Evolutionary conservation across 2,888 invertebrate species (phyloP).

Genomic region (Biston stratarius): DNA sequence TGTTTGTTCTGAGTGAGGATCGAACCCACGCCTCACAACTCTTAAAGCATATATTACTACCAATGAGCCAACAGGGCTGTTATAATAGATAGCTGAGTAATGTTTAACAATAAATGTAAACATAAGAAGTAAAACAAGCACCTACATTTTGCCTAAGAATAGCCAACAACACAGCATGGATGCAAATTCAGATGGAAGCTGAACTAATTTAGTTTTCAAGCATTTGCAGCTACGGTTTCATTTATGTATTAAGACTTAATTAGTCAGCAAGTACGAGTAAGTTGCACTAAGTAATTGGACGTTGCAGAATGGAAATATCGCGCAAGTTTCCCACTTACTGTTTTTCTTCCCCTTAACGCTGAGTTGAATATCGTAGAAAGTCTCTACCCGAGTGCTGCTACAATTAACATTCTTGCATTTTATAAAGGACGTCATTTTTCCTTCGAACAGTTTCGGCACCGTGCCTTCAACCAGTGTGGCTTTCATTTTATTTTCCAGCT

Average conservation of each 20-base stretch:
- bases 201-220: neutral
- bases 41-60: too few species aligned
- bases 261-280: constrained; percentile 7
- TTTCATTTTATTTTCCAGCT: constrained; percentile 99
- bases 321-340: constrained; percentile 86
- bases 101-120: too few species aligned
- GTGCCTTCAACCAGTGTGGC: constrained; percentile 98
- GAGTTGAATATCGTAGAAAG: constrained; percentile 99
- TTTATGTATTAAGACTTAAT: constrained; percentile 5
- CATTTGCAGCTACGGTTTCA: neutral
- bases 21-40: too few species aligned
- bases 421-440: constrained; percentile 99
- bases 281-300: constrained; percentile 39
- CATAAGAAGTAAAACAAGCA: too few species aligned
- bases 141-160: neutral
- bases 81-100: too few species aligned
- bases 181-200: neutral
- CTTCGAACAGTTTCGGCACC: constrained; percentile 95
- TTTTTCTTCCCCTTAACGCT: constrained; percentile 99
- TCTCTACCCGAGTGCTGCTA: constrained; percentile 97
- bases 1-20: too few species aligned
- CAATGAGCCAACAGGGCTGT: too few species aligned
- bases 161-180: neutral
- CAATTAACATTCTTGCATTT: constrained; percentile 99
- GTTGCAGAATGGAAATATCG: constrained; percentile 42